Base-by-base conservation (phyloP, 1,140 invertebrate species). In the Trichonephila inaurata region DNA sequence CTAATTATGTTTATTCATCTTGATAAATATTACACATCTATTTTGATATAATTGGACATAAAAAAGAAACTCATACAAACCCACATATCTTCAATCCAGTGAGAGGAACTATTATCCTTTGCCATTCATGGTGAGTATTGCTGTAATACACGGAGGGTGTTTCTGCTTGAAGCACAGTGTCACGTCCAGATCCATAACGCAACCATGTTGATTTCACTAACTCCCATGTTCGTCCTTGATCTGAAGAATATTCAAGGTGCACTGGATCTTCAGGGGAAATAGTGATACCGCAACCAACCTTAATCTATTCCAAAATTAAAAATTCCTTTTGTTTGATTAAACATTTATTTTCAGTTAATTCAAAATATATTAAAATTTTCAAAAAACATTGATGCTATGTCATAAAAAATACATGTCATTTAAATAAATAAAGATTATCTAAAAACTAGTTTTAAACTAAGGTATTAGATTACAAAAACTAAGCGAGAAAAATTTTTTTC, bases 251-350 rank as follows among this genome's bases (percentile, higher is more conserved):
- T 94, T 96, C 95, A 16, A 96, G 94, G 28, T 95, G 93, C 5
- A 96, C 95, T 28, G 96, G 96, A 87, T 96, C 95, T 87, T 95
- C 95, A 24, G 95, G 93, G 10, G 95, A 95, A 12, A 93, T 85
- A 44, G 95, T 94, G 19, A 95, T 95, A 14, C 95, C 95, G 95
- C 96, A 96, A 24, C 96, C 96, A 64, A 96, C 96, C 94, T 96
- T 96, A 12, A 96, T 95, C 96, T 96, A 92, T 69, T 28, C 51
- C 7, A 24, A 69, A 2, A 28, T 24, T 24, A 69, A 62, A 62
- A 62, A 19, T 51, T 51, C 10, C 7, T 51, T 51, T 51, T 51
- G 7, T 51, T 0, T 10, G 51, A 51, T 12, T n/a, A 51, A 51
- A 51, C 51, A 51, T 51, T 51, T 1, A 51, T 51, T 51, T 51